Base-by-base conservation (phyloP, 2,113 vertebrate species). In the Corvus cornix region DNA sequence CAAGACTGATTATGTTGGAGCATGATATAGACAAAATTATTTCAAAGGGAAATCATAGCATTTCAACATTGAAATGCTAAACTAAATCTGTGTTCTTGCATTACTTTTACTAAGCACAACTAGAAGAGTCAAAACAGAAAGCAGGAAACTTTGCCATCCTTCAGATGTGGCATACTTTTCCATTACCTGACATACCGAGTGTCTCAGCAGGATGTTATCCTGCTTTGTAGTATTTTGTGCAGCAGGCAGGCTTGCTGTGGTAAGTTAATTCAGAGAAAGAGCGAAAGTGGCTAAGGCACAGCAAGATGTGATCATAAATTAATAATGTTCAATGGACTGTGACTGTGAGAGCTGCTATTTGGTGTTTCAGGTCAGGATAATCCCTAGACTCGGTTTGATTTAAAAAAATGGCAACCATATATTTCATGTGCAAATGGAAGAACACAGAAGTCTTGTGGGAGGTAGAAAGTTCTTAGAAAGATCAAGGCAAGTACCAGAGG, bases 281-380 rank as follows among this genome's bases (percentile, higher is more conserved):
- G 60, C 0, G 1, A 84, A 93, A 95, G 79, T 52, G 11, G 73
- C 49, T 93, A 93, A 86, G n/a, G 93, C 92, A 87, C 86, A 94
- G 90, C 82, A 88, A 94, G 93, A 95, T 89, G 93, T 78, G 92
- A 78, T 90, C 90, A 95, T 96, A 96, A 96, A 96, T 95, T 95
- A 95, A 96, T 97, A 94, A 94, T 84, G 73, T 88, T 90, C 93
- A 92, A 81, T 96, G 90, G 92, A 94, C 92, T 96, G 92, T 96
- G 91, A 90, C 95, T 95, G 68, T 56, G 90, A 95, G 89, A 90
- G 81, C 58, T 91, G 53, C 81, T 87, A 82, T 96, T 96, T 96
- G 96, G 96, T 95, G 75, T 96, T 96, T 96, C 68, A 87, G 83
- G 83, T 89, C 90, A 92, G 53, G 85, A 89, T 92, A 95, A 95